Evolutionary conservation across 2,888 invertebrate species (phyloP), one percentile per base, ranked within the genome.

Genomic region (Orthosia cruda): DNA sequence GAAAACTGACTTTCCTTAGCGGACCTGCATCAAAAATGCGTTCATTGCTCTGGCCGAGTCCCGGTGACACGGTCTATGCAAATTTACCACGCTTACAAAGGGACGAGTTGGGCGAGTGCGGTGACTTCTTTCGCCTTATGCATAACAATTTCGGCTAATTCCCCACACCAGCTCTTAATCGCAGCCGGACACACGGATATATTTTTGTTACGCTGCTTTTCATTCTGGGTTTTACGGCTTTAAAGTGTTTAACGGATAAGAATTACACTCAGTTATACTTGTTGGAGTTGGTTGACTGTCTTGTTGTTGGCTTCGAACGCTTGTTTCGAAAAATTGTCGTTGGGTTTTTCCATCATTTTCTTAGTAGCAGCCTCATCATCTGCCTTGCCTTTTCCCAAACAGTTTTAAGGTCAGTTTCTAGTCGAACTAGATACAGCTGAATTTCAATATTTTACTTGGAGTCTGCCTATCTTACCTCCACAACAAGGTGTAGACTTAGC

Each of bases 71-170:
- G n/a, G 54, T 58, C 73, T 85, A 82, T 87, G 85, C 82, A 80
- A 86, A 87, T 82, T 54, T 54, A 54, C 57, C 18, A 15, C 61
- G 16, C 26, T 18, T 68, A 73, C 84, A 80, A 82, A 80, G 73
- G 57, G 75, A 59, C 63, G 75, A 68, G 50, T 50, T 5, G 47
- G 54, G 55, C 20, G 23, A n/a, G 26, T 23, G 61, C 13, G 47
- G 26, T 64, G 78, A 82, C 80, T 82, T 83, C 73, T 85, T 87
- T 83, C 83, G 66, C 85, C 75, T 74, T 80, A 75, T 81, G 77
- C 85, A 85, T 81, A 83, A 83, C 73, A 85, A 87, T 87, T 81
- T 69, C 23, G 66, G 61, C 75, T 83, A 85, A 85, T 87, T 80
- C 65, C 50, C 54, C 62, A 32, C 75, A 71, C 75, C 47, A 40